Evolutionary conservation across 2,113 vertebrate genomes (phyloP), one percentile per base, ranked within the genome.

Genomic region (Dendropsophus ebraccatus): DNA sequence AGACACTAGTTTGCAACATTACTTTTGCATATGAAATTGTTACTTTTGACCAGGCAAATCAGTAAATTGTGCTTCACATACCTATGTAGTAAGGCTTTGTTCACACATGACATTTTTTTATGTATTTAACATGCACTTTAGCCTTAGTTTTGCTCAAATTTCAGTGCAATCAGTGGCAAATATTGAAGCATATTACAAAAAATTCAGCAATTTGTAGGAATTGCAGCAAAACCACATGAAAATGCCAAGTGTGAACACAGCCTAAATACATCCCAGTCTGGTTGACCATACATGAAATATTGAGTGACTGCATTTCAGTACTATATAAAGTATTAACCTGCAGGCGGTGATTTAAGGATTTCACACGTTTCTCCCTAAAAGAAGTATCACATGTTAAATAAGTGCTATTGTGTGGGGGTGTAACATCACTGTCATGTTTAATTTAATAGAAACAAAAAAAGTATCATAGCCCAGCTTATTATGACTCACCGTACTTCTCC

Each of bases 311-410:
- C 45, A 47, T 47, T 47, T 47, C n/a, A n/a, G n/a, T n/a, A n/a
- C n/a, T n/a, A n/a, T 4, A 12, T 23, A n/a, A 78, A 35, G 21
- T 56, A 16, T 56, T 56, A 37, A 35, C 14, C 75, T 21, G 11
- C 76, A 56, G 54, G 50, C 52, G 37, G 76, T 56, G 52, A 37
- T 78, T 32, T 9, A 78, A 19, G 19, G 52, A 78, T 37, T 78
- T 58, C 23, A 50, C 41, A 74, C 0, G 49, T 49, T 23, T 74
- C 41, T 56, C 30, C 50, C 28, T 47, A 58, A 23, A 35, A n/a
- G n/a, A 79, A n/a, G 16, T 30, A 54, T 17, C 17, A 78, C 75
- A 56, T 21, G 3, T 28, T 0, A 78, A 78, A 35, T 78, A 30
- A 78, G 5, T 56, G 56, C 77, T 45, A 7, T 41, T 73, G 23